Evolutionary conservation across 1,140 invertebrate species (phyloP).

Genomic region (Drosophila tristis): DNA sequence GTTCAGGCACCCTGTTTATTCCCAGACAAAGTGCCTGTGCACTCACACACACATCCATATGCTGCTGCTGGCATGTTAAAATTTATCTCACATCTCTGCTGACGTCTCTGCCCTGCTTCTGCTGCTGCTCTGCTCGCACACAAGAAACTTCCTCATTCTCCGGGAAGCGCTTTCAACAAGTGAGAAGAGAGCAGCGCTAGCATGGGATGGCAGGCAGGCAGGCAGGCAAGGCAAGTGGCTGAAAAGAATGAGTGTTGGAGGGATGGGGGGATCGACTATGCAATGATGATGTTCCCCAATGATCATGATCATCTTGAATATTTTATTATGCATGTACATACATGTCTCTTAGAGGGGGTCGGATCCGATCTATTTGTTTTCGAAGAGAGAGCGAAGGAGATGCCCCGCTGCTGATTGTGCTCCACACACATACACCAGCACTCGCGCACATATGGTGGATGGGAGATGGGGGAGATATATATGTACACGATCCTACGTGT

Average conservation of each 20-base stretch:
- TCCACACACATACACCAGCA: constrained; percentile 24
- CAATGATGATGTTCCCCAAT: constrained; percentile 41
- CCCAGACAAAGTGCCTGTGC: constrained; percentile 38
- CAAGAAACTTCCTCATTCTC: constrained; percentile 80
- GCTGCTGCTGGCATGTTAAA: constrained; percentile 48
- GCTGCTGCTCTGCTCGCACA: constrained; percentile 37
- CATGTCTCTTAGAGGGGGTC: constrained; percentile 75
- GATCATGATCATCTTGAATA: constrained; percentile 57
- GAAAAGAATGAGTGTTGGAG: constrained; percentile 12
- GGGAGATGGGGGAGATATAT: constrained; percentile 10
- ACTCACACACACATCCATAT: constrained; percentile 1
- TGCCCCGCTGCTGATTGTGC: constrained; percentile 51
- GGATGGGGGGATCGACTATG: constrained; percentile 28
- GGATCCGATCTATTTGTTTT: constrained; percentile 71
- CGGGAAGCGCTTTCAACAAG: constrained; percentile 79
- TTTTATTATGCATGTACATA: constrained; percentile 74
- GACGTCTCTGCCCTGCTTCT: constrained; percentile 28
- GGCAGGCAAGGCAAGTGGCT: constrained; percentile 4
- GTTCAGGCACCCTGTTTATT: constrained; percentile 49
- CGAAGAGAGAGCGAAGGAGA: constrained; percentile 19
- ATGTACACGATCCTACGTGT: constrained; percentile 69
- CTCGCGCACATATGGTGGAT: not conserved
- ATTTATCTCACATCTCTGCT: constrained; percentile 68
- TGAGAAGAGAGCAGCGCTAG: constrained; percentile 36
- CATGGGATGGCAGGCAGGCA: constrained; percentile 20